phyloP scores from a whole-genome alignment of 1,140 invertebrate species.

The Mya arenaria region DNA sequence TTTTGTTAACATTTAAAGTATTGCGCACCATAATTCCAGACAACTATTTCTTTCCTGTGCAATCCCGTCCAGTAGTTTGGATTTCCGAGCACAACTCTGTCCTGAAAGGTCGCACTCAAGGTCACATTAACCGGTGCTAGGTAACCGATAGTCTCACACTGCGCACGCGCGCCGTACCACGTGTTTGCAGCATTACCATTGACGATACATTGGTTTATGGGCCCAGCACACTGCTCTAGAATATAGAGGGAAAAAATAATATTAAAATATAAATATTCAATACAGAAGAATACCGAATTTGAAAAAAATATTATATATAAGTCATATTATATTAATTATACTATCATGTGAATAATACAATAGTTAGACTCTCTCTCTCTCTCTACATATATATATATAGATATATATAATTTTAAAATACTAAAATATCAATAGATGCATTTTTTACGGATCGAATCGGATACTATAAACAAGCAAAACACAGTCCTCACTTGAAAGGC shows the following conservation, averaged over 20 bases:
- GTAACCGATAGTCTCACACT: slow-evolving; percentile 27
- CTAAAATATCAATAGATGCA: no score
- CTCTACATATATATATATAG: no score
- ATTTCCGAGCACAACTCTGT: neutral
- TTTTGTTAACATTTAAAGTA: neutral
- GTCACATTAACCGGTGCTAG: slow-evolving; percentile 25
- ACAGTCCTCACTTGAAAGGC: slow-evolving; percentile 26
- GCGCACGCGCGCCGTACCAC: slow-evolving; percentile 27
- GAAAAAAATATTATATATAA: no score
- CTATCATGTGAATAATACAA: no score
- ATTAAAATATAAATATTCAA: no score
- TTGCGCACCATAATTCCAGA: slow-evolving; percentile 31
- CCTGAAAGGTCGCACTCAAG: slow-evolving; percentile 13
- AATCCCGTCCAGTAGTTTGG: slow-evolving; percentile 19
- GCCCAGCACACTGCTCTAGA: neutral
- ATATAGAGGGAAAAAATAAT: neutral
- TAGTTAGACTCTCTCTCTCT: no score
- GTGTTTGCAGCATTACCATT: slow-evolving; percentile 9
- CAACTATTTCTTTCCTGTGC: slow-evolving; percentile 24
- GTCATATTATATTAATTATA: no score
- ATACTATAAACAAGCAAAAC: no score
- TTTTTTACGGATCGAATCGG: no score
- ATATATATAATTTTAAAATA: no score
- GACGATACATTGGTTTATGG: neutral
- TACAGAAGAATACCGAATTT: no score